phyloP scores from a whole-genome alignment of 2,113 vertebrate genomes.

The Phyllostomus discolor region DNA sequence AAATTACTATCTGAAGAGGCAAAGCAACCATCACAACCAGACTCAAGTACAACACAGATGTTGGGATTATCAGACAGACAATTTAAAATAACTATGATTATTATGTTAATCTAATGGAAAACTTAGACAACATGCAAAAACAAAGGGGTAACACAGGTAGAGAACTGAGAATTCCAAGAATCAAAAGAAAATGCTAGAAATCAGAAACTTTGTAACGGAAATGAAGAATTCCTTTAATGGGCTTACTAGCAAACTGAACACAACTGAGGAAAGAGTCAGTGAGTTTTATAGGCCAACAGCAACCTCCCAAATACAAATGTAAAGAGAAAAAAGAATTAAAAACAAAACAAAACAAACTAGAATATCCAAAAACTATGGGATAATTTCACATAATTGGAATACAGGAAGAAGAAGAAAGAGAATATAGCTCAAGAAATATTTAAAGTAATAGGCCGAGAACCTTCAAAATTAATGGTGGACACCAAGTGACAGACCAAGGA shows the following conservation, averaged over 20 bases:
- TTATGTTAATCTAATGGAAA: neutral
- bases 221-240: neutral
- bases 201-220: neutral
- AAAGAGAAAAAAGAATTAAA: neutral
- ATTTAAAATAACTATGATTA: neutral
- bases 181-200: neutral
- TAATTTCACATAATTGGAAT: neutral
- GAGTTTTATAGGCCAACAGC: neutral
- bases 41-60: neutral
- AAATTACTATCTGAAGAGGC: neutral
- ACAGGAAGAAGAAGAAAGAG: neutral
- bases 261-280: neutral
- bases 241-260: neutral
- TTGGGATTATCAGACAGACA: neutral
- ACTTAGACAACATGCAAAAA: neutral
- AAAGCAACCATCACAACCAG: neutral
- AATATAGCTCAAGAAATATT: neutral
- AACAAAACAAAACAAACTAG: neutral
- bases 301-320: neutral
- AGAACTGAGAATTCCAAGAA: neutral
- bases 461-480: neutral
- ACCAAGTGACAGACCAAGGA: neutral
- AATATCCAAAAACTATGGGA: neutral
- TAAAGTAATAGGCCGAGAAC: neutral
- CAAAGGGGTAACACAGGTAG: neutral